These are phyloP conservation scores for Polyommatus icarus DNA, from an alignment of 2,888 invertebrate genomes.

Conservation along the genomic window DNA sequence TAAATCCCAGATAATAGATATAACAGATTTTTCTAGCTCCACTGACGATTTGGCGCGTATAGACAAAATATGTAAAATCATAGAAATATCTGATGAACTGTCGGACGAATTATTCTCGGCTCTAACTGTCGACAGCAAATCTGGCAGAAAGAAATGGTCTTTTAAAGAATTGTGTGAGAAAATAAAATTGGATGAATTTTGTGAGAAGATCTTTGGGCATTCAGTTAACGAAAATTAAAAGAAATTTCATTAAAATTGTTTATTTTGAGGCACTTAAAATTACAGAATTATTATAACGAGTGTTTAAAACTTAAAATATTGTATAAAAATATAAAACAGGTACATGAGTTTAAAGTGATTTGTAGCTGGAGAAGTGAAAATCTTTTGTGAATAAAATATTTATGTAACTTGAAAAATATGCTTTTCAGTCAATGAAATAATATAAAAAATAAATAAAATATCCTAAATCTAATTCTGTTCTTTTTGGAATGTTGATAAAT, in stretches of 20 bases:
- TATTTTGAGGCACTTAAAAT: conserved; percentile 46
- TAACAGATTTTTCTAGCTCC: conserved; percentile 64
- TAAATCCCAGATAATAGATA: conserved; percentile 64
- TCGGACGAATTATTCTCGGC: conserved; percentile 65
- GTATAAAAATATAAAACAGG: conserved; percentile 40
- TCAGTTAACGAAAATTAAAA: neutral
- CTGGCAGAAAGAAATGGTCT: conserved; percentile 59
- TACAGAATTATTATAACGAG: conserved; percentile 35
- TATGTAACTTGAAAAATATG: conserved; percentile 33
- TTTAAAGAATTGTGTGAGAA: conserved; percentile 69
- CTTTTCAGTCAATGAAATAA: neutral
- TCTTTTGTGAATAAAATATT: conserved; percentile 11
- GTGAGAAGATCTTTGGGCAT: conserved; percentile 61
- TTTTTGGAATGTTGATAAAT: neutral
- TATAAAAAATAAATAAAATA: too few species aligned
- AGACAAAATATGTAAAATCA: conserved; percentile 70
- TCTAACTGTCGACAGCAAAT: conserved; percentile 44
- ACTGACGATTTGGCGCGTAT: conserved; percentile 64
- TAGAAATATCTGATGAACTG: conserved; percentile 74
- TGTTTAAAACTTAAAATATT: conserved; percentile 37
- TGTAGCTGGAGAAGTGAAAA: neutral
- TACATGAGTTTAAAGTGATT: conserved; percentile 28
- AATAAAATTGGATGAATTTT: conserved; percentile 70
- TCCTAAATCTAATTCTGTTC: neutral
- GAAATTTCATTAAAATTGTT: conserved; percentile 34